A percentile compares a stretch with the other conserved stretches of the same genome.
phyloP scores from a whole-genome alignment of 2,888 invertebrate species.

The Noctua janthina region DNA sequence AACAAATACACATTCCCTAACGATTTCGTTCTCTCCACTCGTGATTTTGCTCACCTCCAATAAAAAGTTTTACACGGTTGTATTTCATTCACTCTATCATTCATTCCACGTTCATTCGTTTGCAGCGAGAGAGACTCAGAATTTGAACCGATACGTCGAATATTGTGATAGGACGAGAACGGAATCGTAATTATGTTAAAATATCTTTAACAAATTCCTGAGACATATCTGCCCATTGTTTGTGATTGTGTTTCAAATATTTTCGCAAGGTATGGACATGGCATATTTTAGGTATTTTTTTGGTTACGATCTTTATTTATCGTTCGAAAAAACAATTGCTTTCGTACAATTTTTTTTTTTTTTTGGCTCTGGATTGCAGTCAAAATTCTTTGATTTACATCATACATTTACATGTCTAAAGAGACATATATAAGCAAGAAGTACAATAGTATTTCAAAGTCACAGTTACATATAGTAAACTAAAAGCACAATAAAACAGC shows the following conservation, averaged over 20 bases:
- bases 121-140: slow-evolving; percentile 57
- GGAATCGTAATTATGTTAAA: slow-evolving; percentile 61
- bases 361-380: background rate
- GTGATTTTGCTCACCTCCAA: slow-evolving; percentile 27
- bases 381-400: background rate
- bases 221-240: slow-evolving; percentile 46
- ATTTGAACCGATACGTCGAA: slow-evolving; percentile 65
- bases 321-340: background rate
- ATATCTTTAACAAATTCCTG: slow-evolving; percentile 53
- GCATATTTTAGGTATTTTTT: slow-evolving; percentile 27
- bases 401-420: too few species aligned
- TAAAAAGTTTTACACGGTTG: slow-evolving; percentile 41
- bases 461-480: background rate
- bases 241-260: slow-evolving; percentile 38
- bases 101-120: slow-evolving; percentile 43
- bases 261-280: slow-evolving; percentile 32
- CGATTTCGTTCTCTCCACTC: background rate
- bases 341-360: background rate
- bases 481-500: background rate
- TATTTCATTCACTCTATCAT: slow-evolving; percentile 19
- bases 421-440: background rate
- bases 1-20: background rate
- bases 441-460: background rate
- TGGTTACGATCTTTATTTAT: background rate
- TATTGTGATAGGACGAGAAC: slow-evolving; percentile 54